These are phyloP conservation scores for Stictocephala bisonia DNA, from an alignment of 2,888 invertebrate species.

Conservation along the genomic window DNA sequence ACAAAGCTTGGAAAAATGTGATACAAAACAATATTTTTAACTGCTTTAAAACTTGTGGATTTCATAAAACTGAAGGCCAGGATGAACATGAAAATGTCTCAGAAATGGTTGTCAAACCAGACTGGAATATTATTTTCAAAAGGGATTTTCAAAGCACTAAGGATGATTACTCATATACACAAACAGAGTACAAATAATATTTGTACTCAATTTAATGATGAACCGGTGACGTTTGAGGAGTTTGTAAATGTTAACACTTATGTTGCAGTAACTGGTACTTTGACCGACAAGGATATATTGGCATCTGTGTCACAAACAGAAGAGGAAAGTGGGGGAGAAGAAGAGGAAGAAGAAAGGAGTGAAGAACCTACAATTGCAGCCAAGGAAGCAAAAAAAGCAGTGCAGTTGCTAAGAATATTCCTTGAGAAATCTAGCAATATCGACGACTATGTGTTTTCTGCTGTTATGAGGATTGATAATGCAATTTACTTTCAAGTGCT, in stretches of 20 bases:
- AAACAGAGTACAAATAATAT: no score
- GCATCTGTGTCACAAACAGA: constrained; percentile 25
- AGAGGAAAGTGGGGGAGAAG: neutral
- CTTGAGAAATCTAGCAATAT: no score
- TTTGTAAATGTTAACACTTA: constrained; percentile 48
- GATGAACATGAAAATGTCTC: neutral
- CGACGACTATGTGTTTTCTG: no score
- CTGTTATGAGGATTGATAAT: no score
- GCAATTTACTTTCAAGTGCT: no score
- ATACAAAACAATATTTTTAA: constrained; percentile 45
- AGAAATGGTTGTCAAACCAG: constrained; percentile 16
- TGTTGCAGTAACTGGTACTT: constrained; percentile 44
- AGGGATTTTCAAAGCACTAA: no score
- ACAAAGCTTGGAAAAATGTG: constrained; percentile 49
- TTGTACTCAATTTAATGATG: constrained; percentile 15
- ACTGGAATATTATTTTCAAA: constrained; percentile 7
- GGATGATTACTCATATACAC: no score
- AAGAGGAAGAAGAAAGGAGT: neutral
- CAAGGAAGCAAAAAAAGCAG: no score
- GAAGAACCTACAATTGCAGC: no score
- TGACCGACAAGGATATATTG: constrained; percentile 47
- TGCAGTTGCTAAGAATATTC: no score
- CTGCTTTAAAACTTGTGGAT: constrained; percentile 46
- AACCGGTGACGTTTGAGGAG: constrained; percentile 42
- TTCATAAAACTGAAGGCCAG: constrained; percentile 14